A percentile compares a stretch with the other conserved stretches of the same genome.
These are phyloP conservation scores for Rynchops niger DNA, from an alignment of 2,113 vertebrate genomes.

Conservation along the genomic window DNA sequence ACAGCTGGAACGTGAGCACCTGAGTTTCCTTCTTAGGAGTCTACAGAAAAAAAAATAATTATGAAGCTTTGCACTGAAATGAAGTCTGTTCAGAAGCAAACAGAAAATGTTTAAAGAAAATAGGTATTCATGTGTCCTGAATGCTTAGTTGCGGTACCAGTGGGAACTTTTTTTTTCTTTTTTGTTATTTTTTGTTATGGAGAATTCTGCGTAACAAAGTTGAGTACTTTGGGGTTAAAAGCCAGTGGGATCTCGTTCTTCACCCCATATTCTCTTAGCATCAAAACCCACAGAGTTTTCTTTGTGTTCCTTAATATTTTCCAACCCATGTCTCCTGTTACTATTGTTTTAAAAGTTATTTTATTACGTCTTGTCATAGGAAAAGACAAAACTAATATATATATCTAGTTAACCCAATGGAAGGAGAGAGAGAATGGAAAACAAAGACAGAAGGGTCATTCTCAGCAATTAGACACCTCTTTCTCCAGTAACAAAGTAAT, in stretches of 20 bases:
- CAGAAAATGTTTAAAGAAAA: not conserved
- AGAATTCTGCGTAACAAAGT: not conserved
- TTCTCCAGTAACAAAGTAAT: slow-evolving; percentile 18
- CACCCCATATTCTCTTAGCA: not conserved
- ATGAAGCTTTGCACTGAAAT: not conserved
- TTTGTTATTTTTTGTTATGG: not conserved
- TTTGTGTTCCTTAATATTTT: not conserved
- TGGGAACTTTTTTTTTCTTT: not conserved
- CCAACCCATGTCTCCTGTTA: not conserved
- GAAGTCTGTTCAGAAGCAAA: not conserved
- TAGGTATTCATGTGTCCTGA: not conserved
- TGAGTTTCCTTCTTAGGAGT: not conserved
- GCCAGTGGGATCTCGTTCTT: not conserved
- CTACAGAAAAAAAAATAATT: not conserved
- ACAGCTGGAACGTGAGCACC: not conserved
- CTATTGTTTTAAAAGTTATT: not conserved
- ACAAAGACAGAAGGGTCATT: not conserved
- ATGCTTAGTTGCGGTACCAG: not conserved
- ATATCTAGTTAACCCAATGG: not conserved
- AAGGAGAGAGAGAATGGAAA: not conserved
- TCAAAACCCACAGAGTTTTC: not conserved
- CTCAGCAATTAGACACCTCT: slow-evolving; percentile 14
- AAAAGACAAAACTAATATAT: not conserved
- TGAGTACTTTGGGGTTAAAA: not conserved
- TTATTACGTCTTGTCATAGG: not conserved